Conservation (phyloP, 2,797 vertebrate species). For the Siniperca scherzeri region DNA sequence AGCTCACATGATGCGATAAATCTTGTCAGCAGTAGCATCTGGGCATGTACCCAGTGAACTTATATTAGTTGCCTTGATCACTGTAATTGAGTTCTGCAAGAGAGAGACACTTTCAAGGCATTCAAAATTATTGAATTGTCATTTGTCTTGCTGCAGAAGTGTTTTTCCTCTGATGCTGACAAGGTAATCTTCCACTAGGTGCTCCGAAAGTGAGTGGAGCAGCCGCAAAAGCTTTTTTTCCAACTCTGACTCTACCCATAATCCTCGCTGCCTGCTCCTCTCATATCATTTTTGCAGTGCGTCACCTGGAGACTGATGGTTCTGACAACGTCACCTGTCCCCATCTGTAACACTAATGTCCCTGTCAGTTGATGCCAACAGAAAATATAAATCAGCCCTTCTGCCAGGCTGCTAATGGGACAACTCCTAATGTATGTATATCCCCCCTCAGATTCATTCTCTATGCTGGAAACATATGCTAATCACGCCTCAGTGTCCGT, state of each 20-base stretch:
- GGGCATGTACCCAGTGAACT: slow-evolving; percentile 61
- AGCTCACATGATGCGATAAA: slow-evolving; percentile 59
- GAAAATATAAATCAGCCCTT: slow-evolving; percentile 79
- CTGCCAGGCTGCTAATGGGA: slow-evolving; percentile 77
- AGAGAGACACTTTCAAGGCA: slow-evolving; percentile 61
- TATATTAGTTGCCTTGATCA: slow-evolving; percentile 68
- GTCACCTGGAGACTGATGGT: slow-evolving; percentile 79
- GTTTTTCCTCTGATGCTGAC: slow-evolving; percentile 72
- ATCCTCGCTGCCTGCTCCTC: slow-evolving; percentile 67
- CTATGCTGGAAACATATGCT: slow-evolving; percentile 78
- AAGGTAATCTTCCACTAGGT: slow-evolving; percentile 70
- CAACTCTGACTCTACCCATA: slow-evolving; percentile 59
- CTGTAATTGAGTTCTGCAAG: slow-evolving; percentile 70
- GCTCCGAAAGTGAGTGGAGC: slow-evolving; percentile 47
- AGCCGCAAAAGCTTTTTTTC: slow-evolving; percentile 44
- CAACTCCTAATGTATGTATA: slow-evolving; percentile 81
- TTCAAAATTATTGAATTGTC: slow-evolving; percentile 74
- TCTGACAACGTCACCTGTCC: slow-evolving; percentile 81
- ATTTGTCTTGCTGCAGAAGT: slow-evolving; percentile 66
- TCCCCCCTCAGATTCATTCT: slow-evolving; percentile 64
- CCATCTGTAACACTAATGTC: slow-evolving; percentile 84
- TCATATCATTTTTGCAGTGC: slow-evolving; percentile 72
- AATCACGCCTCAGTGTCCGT: slow-evolving; percentile 69
- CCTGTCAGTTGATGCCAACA: slow-evolving; percentile 80
- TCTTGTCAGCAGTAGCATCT: slow-evolving; percentile 67